Base-by-base conservation (phyloP, 2,888 invertebrate genomes). In the Orthosia gothica region DNA sequence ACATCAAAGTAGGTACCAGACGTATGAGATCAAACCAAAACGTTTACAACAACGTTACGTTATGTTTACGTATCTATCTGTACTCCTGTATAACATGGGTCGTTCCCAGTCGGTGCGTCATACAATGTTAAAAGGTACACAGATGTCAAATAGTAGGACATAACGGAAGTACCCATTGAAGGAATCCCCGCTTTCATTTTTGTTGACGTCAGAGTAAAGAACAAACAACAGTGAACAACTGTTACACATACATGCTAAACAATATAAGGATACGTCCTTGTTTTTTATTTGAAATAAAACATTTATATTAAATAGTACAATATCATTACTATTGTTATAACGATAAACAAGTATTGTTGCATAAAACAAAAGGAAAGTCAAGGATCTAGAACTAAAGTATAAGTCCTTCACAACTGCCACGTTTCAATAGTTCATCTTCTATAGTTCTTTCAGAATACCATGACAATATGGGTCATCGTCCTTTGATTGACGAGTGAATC, bases 131-230 rank as follows among this genome's bases (percentile, higher is more conserved):
- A 32, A 62, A 49, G 40, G n/a, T 54, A 61, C 45, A 52, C 11
- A 47, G 5, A 20, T 52, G 20, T 5, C 3, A 9, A 57, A 54
- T 50, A 3, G 7, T 54, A 11, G 40, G 65, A 63, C 62, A 26
- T 52, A 26, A 66, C 32, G 5, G 52, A 61, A 15, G 18, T 18
- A 49, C 26, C n/a, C n/a, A 13, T 75, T 13, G 12, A 4, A 63
- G 58, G 58, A 79, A 74, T 64, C n/a, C 63, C 66, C 47, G 26
- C n/a, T 15, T 32, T 50, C 40, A 15, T 49, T 47, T 54, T 15
- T 40, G n/a, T 13, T 69, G 55, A 64, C 68, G 68, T 76, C 55
- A 65, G 18, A n/a, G 16, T 26, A 13, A 3, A 49, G 9, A 72
- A 40, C 15, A 20, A 49, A 49, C 15, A 32, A 11, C 11, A 23